Percentiles rank a stretch among this genome's conserved stretches.
Evolutionary conservation across 2,888 invertebrate genomes (phyloP).

Genomic region (Biston stratarius): DNA sequence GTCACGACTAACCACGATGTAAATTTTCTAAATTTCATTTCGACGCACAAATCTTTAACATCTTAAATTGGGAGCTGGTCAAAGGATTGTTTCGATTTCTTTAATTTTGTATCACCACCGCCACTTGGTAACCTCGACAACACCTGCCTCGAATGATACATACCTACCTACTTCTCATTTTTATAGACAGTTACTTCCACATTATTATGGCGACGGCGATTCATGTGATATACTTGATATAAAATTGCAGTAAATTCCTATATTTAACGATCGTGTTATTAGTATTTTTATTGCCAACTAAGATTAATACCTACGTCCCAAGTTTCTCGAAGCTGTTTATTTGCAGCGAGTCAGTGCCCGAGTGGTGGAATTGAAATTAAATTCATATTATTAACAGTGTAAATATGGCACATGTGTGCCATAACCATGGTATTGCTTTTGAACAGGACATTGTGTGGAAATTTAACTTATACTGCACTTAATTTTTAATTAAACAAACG

Average conservation of each 20-base stretch:
- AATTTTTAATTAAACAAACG: too few species aligned
- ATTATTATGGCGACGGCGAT: too few species aligned
- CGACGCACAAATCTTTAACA: too few species aligned
- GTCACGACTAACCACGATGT: too few species aligned
- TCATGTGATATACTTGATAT: background rate
- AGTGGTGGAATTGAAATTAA: slow-evolving; percentile 35
- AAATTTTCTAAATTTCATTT: too few species aligned
- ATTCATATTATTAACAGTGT: slow-evolving; percentile 39
- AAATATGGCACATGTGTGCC: slow-evolving; percentile 42
- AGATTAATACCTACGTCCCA: background rate
- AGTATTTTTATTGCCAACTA: background rate
- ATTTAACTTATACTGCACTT: background rate
- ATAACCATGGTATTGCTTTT: background rate
- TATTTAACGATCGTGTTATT: slow-evolving; percentile 1
- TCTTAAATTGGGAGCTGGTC: too few species aligned
- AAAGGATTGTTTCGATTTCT: too few species aligned
- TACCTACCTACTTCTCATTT: too few species aligned
- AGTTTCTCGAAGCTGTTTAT: slow-evolving; percentile 17
- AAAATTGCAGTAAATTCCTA: background rate
- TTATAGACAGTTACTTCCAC: too few species aligned
- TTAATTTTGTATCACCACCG: too few species aligned
- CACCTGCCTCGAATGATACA: too few species aligned
- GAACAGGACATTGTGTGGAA: background rate
- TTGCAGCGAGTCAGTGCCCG: slow-evolving; percentile 18
- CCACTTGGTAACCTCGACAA: too few species aligned